Base-by-base conservation (phyloP, 2,888 invertebrate species). In the Dioctria rufipes region DNA sequence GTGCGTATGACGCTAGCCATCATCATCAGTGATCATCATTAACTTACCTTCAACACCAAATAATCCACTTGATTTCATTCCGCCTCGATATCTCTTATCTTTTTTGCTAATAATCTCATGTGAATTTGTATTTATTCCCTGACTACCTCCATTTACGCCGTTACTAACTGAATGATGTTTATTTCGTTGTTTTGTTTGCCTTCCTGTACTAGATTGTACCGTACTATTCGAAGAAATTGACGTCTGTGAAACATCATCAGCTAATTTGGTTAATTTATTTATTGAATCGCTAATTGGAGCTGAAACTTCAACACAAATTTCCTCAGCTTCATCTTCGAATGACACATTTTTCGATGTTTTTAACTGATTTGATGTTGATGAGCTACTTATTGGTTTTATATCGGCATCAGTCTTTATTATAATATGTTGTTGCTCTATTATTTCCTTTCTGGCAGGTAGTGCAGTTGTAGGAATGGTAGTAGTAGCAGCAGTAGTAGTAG, bases 21-120 rank as follows among this genome's bases (percentile, higher is more conserved):
- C 25, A 49, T 25, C 11, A 51, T 25, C 46, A 46, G n/a, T n/a
- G n/a, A 25, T 25, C 25, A 49, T 25, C 11, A 51, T 25, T 39
- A 46, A 9, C 46, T 73, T 82, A 84, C 84, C 84, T 83, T 84
- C 84, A 42, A 81, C 79, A 6, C 84, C 84, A 80, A 84, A 84
- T 5, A 83, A 81, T 71, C 83, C 83, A 63, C 80, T 82, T 11
- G 80, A 78, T 77, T 83, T 83, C 78, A 83, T 82, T 13, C 65
- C 79, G 42, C 82, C 83, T 42, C 83, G 83, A 80, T 81, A 81
- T 80, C 82, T 80, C 67, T 82, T 83, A 40, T 84, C 84, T 61
- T 82, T 83, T 82, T 83, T 82, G 40, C 81, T 80, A 9, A 83
- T 25, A 61, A 83, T 81, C 8, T 77, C 77, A 13, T 77, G 77